These are phyloP conservation scores for Lysandra coridon DNA, from an alignment of 2,888 invertebrate genomes.

Conservation along the genomic window DNA sequence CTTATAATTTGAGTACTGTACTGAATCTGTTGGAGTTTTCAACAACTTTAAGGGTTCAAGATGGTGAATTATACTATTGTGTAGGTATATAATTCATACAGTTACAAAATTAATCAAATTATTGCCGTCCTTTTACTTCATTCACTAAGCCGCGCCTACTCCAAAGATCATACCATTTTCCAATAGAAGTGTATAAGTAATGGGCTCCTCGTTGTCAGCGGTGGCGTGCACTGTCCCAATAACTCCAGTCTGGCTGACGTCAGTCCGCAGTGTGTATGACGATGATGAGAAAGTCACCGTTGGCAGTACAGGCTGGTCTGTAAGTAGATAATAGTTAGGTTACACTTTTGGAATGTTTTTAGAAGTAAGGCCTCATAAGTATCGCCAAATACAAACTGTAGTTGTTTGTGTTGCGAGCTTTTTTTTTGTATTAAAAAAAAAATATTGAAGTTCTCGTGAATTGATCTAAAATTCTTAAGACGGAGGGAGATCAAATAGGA, in stretches of 20 bases:
- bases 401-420: too few relatives aligned
- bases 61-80: too few relatives aligned
- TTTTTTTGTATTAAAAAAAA: too few relatives aligned
- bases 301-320: constrained; percentile 50
- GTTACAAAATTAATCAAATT: neutral
- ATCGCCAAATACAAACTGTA: too few relatives aligned
- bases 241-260: constrained; percentile 53
- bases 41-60: too few relatives aligned
- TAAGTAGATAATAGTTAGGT: constrained; percentile 11
- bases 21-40: too few relatives aligned
- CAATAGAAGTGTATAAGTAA: constrained; percentile 55
- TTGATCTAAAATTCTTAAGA: too few relatives aligned
- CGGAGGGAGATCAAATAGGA: too few relatives aligned
- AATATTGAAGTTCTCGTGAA: too few relatives aligned
- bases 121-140: neutral
- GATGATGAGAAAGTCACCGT: constrained; percentile 55
- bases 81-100: neutral
- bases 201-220: constrained; percentile 58
- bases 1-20: too few relatives aligned
- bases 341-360: neutral
- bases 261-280: constrained; percentile 55
- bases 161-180: constrained; percentile 51
- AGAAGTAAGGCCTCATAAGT: too few relatives aligned
- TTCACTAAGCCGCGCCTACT: neutral
- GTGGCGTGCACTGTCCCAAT: constrained; percentile 59